Evolutionary conservation across 2,113 vertebrate species (phyloP).

Genomic region (Prionailurus bengalensis): DNA sequence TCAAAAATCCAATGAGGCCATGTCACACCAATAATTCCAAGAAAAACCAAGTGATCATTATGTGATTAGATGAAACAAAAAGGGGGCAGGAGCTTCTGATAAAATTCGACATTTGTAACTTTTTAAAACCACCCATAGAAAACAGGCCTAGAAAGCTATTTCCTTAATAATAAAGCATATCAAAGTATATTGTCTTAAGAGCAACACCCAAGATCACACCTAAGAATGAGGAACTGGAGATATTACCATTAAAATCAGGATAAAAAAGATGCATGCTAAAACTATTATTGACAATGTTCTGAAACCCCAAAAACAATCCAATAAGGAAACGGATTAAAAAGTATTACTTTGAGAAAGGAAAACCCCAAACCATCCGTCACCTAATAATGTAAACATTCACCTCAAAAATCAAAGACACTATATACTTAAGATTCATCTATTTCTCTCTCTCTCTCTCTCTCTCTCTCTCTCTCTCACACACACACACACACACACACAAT

Average conservation of each 20-base stretch:
- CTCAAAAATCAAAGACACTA: background rate
- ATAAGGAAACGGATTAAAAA: background rate
- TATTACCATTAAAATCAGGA: background rate
- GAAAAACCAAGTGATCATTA: background rate
- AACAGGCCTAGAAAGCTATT: background rate
- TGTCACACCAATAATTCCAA: background rate
- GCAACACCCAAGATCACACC: background rate
- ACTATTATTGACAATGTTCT: background rate
- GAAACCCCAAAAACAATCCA: constrained; percentile 1
- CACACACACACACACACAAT: background rate
- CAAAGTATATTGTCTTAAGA: background rate
- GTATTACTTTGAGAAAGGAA: background rate
- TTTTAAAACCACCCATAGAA: background rate
- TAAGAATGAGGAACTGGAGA: background rate
- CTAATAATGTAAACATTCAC: background rate
- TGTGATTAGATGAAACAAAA: background rate
- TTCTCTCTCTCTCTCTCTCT: no score
- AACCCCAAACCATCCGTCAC: background rate
- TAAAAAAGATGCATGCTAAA: background rate
- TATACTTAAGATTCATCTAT: background rate
- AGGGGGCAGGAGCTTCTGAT: background rate
- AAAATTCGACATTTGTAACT: background rate
- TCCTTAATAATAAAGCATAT: background rate
- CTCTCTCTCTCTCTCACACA: background rate
- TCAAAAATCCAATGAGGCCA: background rate